Evolutionary conservation across 23 tunicate species (phyloP), one percentile per base, ranked within the genome.

Genomic region (Clavelina lepadiformis): DNA sequence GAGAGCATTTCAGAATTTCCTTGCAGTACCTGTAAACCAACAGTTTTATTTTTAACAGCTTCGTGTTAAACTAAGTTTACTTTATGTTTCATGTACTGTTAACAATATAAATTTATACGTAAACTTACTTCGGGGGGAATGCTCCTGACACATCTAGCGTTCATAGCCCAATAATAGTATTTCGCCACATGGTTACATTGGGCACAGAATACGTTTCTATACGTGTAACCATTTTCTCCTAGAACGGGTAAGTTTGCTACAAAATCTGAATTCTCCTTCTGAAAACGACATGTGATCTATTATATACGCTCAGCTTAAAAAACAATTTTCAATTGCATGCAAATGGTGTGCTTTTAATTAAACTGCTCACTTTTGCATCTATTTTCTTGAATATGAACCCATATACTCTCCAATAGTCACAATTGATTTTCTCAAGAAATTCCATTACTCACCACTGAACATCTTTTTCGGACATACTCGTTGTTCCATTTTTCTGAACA

Each of bases 201-300:
- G 15, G 97, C 97, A 63, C 97, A 89, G 51, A 75, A 89, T 3
- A 54, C 83, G 38, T 89, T 89, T 32, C 75, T 60, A 69, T 89
- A 89, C 1, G 88, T 80, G 83, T 78, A 81, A 1, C 97, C 97
- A 0, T 76, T 75, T 34, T 69, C 73, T 34, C 79, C 89, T 26
- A 55, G 50, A 0, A 89, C 97, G 19, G 97, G 97, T 3, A 87
- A 33, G 23, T 33, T 38, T 13, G 65, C 65, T 0, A 52, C 66
- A 33, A 86, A 77, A 73, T 78, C 72, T 26, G 25, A 28, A 32
- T 30, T 53, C 1, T 33, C 72, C n/a, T n/a, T n/a, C n/a, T n/a
- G n/a, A n/a, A n/a, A n/a, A n/a, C n/a, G n/a, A n/a, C n/a, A n/a
- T n/a, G n/a, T n/a, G n/a, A n/a, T n/a, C n/a, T n/a, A n/a, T n/a